Conservation (phyloP, 2,113 vertebrate species). For the Grus americana region DNA sequence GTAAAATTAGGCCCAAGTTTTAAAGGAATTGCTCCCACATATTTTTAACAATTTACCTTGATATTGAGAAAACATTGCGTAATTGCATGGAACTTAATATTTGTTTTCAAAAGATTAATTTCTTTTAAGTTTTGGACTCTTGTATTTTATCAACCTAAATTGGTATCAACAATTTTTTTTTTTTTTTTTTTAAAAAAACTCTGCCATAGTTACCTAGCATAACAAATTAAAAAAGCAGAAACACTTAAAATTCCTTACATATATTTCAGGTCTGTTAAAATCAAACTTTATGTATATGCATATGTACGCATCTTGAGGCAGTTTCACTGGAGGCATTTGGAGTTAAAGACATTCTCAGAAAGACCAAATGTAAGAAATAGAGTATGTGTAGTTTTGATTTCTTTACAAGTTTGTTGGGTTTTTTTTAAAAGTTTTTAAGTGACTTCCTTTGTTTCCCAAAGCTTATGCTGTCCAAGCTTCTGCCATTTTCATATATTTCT, state of each 20-base stretch:
- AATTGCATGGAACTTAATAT: not conserved
- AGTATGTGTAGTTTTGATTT: not conserved
- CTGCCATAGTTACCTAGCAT: not conserved
- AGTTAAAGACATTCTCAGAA: not conserved
- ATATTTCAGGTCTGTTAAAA: not conserved
- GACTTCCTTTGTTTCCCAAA: not conserved
- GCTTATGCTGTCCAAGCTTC: not conserved
- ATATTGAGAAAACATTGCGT: not conserved
- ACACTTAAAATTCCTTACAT: not conserved
- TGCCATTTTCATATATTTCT: not conserved
- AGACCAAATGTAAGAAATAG: not conserved
- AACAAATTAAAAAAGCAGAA: not conserved
- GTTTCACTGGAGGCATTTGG: not conserved
- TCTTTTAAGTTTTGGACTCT: not conserved
- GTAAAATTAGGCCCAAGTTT: not conserved
- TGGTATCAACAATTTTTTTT: not conserved
- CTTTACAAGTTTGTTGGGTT: not conserved
- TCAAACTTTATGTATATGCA: not conserved
- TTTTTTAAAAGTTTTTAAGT: not conserved
- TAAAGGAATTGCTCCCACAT: not conserved
- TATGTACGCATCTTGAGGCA: not conserved
- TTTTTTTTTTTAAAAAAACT: not conserved
- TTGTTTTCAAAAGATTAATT: not conserved
- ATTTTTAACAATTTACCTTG: not conserved
- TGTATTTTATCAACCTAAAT: not conserved